Evolutionary conservation across 35 echinoderm and acorn worm species (phyloP).

Genomic region (Strongylocentrotus purpuratus): DNA sequence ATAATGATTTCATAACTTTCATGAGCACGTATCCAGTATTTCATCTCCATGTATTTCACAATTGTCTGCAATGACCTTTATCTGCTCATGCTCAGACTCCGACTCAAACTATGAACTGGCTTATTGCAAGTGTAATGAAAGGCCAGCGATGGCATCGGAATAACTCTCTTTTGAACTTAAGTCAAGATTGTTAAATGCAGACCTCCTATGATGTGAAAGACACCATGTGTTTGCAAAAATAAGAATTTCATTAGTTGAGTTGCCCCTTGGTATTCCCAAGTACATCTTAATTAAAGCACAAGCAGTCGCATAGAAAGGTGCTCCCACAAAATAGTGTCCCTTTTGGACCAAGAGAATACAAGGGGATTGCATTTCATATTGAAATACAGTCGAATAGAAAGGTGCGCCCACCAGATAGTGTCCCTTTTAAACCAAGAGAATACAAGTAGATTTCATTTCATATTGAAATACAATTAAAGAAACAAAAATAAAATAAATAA

Average conservation of each 20-base stretch:
- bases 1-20: too few relatives aligned
- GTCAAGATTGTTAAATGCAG: too few relatives aligned
- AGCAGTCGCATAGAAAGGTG: neutral
- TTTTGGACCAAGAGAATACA: neutral
- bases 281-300: neutral
- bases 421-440: neutral
- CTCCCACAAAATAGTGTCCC: neutral
- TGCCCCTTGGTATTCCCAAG: neutral
- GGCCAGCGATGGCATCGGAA: too few relatives aligned
- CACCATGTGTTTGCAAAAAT: neutral
- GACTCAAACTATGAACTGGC: too few relatives aligned
- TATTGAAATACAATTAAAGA: too few relatives aligned
- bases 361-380: neutral
- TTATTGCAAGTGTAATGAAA: too few relatives aligned
- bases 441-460: neutral
- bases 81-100: too few relatives aligned
- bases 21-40: too few relatives aligned
- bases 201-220: neutral
- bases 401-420: neutral
- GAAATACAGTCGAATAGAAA: neutral
- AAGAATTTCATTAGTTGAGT: neutral
- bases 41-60: too few relatives aligned
- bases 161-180: too few relatives aligned
- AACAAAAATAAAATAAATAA: too few relatives aligned
- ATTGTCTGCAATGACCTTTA: too few relatives aligned